phyloP scores from a whole-genome alignment of 2,888 invertebrate species.

The Nebria salina region DNA sequence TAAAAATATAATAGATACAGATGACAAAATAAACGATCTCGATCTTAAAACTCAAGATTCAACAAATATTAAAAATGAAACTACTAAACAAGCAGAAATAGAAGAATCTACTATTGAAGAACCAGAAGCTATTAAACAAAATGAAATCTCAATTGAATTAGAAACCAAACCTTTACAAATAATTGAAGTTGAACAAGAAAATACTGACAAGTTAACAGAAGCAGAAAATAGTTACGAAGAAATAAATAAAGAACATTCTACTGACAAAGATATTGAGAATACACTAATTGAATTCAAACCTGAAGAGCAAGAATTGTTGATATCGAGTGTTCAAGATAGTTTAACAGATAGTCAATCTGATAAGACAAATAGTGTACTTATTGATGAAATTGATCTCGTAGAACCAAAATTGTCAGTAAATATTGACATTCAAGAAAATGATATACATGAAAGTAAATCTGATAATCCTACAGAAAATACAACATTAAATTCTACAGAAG shows the following conservation, averaged over 20 bases:
- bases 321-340: too few relatives aligned
- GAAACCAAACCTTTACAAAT: background rate
- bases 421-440: too few relatives aligned
- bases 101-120: background rate
- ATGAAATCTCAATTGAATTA: background rate
- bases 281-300: too few relatives aligned
- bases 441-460: too few relatives aligned
- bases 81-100: background rate
- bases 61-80: background rate
- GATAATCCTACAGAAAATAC: too few relatives aligned
- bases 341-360: too few relatives aligned
- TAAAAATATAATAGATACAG: background rate
- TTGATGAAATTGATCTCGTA: too few relatives aligned
- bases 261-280: background rate
- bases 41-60: background rate
- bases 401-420: too few relatives aligned
- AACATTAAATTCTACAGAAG: too few relatives aligned
- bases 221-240: background rate
- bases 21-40: background rate
- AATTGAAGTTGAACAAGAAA: conserved; percentile 1
- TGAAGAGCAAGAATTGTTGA: too few relatives aligned
- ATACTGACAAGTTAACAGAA: background rate
- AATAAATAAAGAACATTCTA: background rate
- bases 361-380: too few relatives aligned
- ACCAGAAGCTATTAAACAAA: background rate